Conservation (phyloP, 2,888 invertebrate genomes). For the Exephanes ischioxanthus region DNA sequence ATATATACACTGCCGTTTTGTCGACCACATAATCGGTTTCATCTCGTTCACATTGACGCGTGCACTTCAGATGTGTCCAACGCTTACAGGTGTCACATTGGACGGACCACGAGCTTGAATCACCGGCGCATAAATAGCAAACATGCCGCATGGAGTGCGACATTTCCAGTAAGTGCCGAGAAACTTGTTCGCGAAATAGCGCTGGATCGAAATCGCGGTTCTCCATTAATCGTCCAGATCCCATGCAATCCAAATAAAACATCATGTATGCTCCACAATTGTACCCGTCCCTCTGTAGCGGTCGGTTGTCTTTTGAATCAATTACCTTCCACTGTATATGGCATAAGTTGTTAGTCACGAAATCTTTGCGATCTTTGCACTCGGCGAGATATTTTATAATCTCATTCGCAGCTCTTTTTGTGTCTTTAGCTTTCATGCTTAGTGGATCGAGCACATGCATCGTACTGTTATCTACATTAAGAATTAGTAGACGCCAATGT, state of each 20-base stretch:
- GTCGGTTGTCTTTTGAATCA: neutral
- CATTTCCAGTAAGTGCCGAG: neutral
- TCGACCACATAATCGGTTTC: neutral
- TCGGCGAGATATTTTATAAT: neutral
- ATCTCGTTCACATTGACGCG: neutral
- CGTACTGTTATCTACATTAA: constrained; percentile 20
- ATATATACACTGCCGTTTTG: neutral
- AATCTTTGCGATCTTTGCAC: neutral
- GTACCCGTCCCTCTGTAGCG: neutral
- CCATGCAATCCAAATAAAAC: constrained; percentile 2
- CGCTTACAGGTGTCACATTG: neutral
- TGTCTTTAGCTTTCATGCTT: neutral
- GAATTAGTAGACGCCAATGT: constrained; percentile 21
- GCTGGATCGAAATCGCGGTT: constrained; percentile 10
- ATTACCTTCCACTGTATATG: constrained; percentile 4
- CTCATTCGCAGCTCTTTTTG: neutral
- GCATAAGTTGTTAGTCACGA: constrained; percentile 5
- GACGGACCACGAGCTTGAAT: neutral
- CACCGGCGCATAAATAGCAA: neutral
- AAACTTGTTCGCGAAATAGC: neutral
- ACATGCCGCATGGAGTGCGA: neutral
- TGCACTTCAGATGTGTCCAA: neutral
- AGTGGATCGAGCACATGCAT: constrained; percentile 18
- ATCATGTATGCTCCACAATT: constrained; percentile 18
- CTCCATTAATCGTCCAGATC: constrained; percentile 3